Base-by-base conservation (phyloP, 1,140 invertebrate genomes). In the Cyphomyrmex costatus region DNA sequence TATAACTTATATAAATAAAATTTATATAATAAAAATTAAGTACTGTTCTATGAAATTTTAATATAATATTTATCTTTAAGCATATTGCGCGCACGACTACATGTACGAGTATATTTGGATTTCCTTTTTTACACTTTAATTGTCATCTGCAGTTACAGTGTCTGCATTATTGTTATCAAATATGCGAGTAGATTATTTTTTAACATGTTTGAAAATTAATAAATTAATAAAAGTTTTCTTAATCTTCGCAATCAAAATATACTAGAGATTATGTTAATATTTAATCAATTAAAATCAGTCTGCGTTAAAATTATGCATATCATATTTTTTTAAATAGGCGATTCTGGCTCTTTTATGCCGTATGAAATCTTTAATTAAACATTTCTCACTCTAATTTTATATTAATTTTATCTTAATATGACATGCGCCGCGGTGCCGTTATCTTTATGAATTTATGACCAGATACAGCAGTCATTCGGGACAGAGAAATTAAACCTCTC, bases 341-440 rank as follows among this genome's bases (percentile, higher is more conserved):
- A 7, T 46, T 71, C 14, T 30, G 3, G 3, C 16, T 70, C 19
- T 33, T 21, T 1, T 19, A 8, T 49, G 0, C 2, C 16, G 21
- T 36, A 82, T 60, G 12, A 58, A 71, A 82, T 30, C 6, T 82
- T 46, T 2, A 58, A 71, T 58, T 70, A 36, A 68, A 24, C 42
- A 10, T 27, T 36, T n/a, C 21, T 8, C 14, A 36, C 19, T 10
- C 70, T 74, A 49, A 46, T 49, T 19, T 68, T 49, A 68, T 49
- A 68, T 49, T 68, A 68, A 68, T 68, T 49, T 65, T 42, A 42
- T 66, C 10, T 66, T 66, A 56, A 56, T 53, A 71, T 71, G n/a
- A 53, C 6, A 14, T 82, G 53, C 36, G 0, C 19, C 21, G 33
- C 24, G 70, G 56, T 24, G 0, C 24, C 16, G 33, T 36, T 71